phyloP scores from a whole-genome alignment of 2,888 invertebrate species.

The Prosapia bicincta region DNA sequence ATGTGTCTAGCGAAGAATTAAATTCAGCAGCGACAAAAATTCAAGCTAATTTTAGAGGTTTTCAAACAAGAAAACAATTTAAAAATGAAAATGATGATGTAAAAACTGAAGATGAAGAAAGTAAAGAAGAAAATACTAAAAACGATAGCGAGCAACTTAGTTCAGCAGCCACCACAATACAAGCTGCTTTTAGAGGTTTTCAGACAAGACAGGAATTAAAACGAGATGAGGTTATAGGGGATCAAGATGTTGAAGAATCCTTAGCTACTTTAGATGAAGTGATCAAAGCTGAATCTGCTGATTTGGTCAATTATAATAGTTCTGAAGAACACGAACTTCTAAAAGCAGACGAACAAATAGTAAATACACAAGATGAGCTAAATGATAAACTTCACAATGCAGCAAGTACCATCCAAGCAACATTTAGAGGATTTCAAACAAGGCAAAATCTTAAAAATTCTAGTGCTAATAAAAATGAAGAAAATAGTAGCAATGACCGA shows the following conservation, averaged over 20 bases:
- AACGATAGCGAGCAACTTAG: not conserved
- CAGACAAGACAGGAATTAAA: conserved; percentile 35
- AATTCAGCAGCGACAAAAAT: conserved; percentile 44
- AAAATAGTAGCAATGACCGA: not conserved
- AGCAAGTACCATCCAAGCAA: conserved; percentile 55
- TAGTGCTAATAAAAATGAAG: not conserved
- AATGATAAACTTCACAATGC: conserved; percentile 42
- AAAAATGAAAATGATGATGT: conserved; percentile 28
- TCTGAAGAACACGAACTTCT: not conserved
- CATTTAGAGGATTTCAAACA: conserved; percentile 52
- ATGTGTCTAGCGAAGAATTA: not conserved
- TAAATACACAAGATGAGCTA: conserved; percentile 20
- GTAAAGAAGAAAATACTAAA: not conserved
- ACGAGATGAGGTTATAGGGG: not conserved
- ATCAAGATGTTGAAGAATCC: not conserved
- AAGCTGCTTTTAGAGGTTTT: conserved; percentile 35
- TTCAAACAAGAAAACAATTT: conserved; percentile 35
- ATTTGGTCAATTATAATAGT: not conserved
- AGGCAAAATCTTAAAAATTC: conserved; percentile 33
- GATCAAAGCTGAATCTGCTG: not conserved
- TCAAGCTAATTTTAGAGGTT: conserved; percentile 40
- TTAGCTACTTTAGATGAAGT: not conserved
- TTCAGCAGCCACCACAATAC: conserved; percentile 31
- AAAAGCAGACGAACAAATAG: not conserved
- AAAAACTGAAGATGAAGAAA: not conserved